Conservation (phyloP, 1,140 invertebrate species). For the Drosophila aff. region DNA sequence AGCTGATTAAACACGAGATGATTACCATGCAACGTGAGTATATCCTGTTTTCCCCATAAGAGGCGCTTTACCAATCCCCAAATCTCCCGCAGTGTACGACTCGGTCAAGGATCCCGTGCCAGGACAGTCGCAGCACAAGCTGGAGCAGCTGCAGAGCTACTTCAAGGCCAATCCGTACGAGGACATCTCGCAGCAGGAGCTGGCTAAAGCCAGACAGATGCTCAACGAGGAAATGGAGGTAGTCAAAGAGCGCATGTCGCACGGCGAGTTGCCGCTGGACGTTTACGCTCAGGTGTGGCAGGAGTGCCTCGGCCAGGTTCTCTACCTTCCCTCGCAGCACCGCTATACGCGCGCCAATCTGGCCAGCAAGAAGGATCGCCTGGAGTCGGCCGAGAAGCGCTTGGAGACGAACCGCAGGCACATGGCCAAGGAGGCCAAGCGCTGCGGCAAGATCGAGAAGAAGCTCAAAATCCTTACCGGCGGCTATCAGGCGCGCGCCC, state of each 20-base stretch:
- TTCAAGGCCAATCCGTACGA: conserved; percentile 95
- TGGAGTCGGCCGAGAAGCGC: conserved; percentile 96
- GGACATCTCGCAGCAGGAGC: conserved; percentile 89
- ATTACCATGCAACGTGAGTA: conserved; percentile 92
- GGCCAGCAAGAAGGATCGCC: conserved; percentile 97
- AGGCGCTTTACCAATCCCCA: neutral
- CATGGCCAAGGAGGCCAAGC: conserved; percentile 98
- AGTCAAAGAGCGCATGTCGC: conserved; percentile 96
- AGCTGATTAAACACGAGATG: conserved; percentile 99
- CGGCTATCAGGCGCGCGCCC: conserved; percentile 94
- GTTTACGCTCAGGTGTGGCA: conserved; percentile 98
- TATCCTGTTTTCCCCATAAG: no score
- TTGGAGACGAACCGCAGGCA: conserved; percentile 96
- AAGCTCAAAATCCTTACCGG: conserved; percentile 97
- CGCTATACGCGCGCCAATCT: conserved; percentile 97
- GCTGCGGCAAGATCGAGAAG: conserved; percentile 98
- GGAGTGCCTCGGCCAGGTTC: conserved; percentile 95
- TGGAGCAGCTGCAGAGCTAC: conserved; percentile 87
- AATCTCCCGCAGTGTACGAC: conserved; percentile 89
- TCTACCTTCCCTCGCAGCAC: conserved; percentile 95
- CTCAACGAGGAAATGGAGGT: conserved; percentile 94
- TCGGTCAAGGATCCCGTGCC: conserved; percentile 89
- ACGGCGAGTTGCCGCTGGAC: conserved; percentile 96
- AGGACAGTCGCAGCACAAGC: conserved; percentile 83
- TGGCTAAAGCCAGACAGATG: conserved; percentile 89